Conservation (phyloP, 2,888 invertebrate species). For the Phlogophora meticulosa region DNA sequence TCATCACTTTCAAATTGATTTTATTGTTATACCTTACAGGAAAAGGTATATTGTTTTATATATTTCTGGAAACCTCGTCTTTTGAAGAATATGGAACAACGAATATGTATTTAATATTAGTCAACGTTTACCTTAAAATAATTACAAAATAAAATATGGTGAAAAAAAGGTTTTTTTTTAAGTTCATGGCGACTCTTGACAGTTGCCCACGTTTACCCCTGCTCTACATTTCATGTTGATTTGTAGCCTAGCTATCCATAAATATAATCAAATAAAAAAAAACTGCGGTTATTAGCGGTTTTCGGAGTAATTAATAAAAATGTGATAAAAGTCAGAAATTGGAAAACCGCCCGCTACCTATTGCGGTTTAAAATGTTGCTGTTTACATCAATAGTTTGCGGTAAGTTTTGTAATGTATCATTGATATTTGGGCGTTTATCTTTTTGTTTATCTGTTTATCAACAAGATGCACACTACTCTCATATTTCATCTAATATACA, state of each 20-base stretch:
- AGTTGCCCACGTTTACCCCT: background rate
- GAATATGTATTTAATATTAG: slow-evolving; percentile 3
- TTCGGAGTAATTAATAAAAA: too few species aligned
- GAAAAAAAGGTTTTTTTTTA: background rate
- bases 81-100: background rate
- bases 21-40: background rate
- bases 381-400: too few species aligned
- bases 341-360: too few species aligned
- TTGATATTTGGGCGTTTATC: background rate
- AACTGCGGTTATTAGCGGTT: too few species aligned
- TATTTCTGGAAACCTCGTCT: background rate
- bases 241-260: too few species aligned
- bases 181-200: background rate
- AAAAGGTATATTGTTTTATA: background rate
- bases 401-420: too few species aligned
- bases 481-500: background rate
- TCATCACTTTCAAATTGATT: too few species aligned
- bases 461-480: slow-evolving; percentile 1
- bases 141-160: background rate
- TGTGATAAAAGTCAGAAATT: too few species aligned
- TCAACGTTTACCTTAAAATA: slow-evolving; percentile 1
- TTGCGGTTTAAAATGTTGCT: too few species aligned
- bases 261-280: too few species aligned
- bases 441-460: background rate
- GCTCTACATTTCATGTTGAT: too few species aligned